phyloP scores from a whole-genome alignment of 2,888 invertebrate genomes.

The Bimastos eiseni region DNA sequence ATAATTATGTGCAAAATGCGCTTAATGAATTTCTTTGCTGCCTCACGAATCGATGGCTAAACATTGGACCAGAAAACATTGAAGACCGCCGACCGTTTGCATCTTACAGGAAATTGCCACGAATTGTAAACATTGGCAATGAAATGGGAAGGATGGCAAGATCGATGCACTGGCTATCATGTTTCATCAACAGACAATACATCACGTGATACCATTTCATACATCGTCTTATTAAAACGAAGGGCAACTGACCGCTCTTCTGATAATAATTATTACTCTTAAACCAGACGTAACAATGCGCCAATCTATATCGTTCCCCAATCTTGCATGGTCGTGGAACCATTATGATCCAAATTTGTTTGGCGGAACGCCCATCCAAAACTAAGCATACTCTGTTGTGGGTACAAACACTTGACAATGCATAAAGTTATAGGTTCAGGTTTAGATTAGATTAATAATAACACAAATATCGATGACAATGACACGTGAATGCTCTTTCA shows the following conservation, averaged over 20 bases:
- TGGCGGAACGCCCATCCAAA: too few relatives aligned
- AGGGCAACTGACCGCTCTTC: background rate
- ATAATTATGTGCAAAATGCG: background rate
- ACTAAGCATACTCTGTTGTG: too few relatives aligned
- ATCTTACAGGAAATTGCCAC: background rate
- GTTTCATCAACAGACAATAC: background rate
- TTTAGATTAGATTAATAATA: too few relatives aligned
- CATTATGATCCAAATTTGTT: too few relatives aligned
- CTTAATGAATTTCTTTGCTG: constrained; percentile 2
- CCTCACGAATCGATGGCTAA: background rate
- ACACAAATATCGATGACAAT: too few relatives aligned
- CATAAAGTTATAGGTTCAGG: too few relatives aligned
- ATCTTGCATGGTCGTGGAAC: too few relatives aligned
- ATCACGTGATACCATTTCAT: background rate
- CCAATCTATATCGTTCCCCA: too few relatives aligned
- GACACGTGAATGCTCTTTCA: too few relatives aligned
- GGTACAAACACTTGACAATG: too few relatives aligned
- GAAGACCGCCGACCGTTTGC: background rate
- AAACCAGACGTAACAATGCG: too few relatives aligned
- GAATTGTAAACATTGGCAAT: background rate
- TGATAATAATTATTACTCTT: background rate
- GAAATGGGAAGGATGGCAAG: background rate
- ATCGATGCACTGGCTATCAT: background rate
- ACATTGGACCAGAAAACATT: background rate
- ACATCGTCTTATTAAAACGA: background rate